Evolutionary conservation across 2,797 vertebrate species (phyloP).

Genomic region (Oreortyx pictus): DNA sequence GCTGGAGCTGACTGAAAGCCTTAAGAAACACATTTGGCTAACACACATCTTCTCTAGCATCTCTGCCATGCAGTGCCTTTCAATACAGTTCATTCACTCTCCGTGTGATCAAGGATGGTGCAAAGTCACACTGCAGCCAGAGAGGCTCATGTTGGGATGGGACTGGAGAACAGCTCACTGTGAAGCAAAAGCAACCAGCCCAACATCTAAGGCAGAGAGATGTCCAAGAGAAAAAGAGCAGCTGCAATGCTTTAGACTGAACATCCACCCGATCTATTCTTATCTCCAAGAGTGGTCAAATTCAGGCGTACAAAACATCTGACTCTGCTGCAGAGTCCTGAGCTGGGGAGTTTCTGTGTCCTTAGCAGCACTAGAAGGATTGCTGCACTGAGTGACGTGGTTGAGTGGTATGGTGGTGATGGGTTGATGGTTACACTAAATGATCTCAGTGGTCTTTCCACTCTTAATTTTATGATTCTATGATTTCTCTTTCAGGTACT

Average conservation of each 20-base stretch:
- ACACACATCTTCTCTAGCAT: not conserved
- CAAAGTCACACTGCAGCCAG: not conserved
- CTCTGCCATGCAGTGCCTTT: not conserved
- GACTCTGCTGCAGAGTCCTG: not conserved
- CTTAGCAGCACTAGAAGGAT: not conserved
- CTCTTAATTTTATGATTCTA: not conserved
- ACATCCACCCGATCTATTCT: not conserved
- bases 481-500: not conserved
- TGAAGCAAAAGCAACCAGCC: not conserved
- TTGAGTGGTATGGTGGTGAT: no score
- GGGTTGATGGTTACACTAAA: no score
- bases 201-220: not conserved
- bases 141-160: not conserved
- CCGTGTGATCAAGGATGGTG: not conserved
- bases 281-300: not conserved
- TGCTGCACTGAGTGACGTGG: no score
- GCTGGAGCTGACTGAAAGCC: not conserved
- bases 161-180: not conserved
- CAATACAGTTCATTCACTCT: not conserved
- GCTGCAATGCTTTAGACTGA: not conserved
- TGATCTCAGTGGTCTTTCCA: no score
- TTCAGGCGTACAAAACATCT: not conserved
- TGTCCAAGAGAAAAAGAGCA: not conserved
- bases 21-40: not conserved
- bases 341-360: not conserved